Conservation (phyloP, 2,888 invertebrate genomes). For the Euphydryas editha region DNA sequence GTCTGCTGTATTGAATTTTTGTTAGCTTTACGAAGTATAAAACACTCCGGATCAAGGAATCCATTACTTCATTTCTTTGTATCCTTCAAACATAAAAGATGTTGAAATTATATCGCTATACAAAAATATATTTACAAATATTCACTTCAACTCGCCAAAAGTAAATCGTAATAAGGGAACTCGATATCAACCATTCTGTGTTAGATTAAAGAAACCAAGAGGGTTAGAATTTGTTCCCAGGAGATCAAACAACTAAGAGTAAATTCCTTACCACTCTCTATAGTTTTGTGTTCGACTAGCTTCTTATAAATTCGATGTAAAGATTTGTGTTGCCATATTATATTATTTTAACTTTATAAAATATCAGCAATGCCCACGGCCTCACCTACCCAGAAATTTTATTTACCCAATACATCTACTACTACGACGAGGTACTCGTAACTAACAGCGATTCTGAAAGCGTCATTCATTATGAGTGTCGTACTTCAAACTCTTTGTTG, state of each 20-base stretch:
- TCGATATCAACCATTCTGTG: conserved; percentile 1
- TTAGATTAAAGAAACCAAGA: background rate
- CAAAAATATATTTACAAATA: conserved; percentile 3
- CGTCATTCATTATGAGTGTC: no score
- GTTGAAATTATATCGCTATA: background rate
- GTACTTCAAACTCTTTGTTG: no score
- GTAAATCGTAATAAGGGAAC: background rate
- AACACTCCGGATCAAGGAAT: background rate
- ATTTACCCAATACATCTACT: no score
- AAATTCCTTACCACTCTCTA: conserved; percentile 3
- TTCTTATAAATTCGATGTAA: background rate
- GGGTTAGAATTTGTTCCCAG: background rate
- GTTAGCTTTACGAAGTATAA: background rate
- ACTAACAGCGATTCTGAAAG: no score
- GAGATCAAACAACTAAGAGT: conserved; percentile 5
- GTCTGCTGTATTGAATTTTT: conserved; percentile 3
- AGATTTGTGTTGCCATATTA: background rate
- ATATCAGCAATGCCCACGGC: no score
- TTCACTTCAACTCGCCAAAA: conserved; percentile 1
- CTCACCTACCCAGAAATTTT: no score
- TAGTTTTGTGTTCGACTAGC: background rate
- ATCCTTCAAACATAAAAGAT: background rate
- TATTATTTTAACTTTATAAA: no score
- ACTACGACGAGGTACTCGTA: no score
- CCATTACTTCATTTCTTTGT: conserved; percentile 1